Evolutionary conservation across 2,797 vertebrate genomes (phyloP), one percentile per base, ranked within the genome.

Genomic region (Takifugu rubripes): DNA sequence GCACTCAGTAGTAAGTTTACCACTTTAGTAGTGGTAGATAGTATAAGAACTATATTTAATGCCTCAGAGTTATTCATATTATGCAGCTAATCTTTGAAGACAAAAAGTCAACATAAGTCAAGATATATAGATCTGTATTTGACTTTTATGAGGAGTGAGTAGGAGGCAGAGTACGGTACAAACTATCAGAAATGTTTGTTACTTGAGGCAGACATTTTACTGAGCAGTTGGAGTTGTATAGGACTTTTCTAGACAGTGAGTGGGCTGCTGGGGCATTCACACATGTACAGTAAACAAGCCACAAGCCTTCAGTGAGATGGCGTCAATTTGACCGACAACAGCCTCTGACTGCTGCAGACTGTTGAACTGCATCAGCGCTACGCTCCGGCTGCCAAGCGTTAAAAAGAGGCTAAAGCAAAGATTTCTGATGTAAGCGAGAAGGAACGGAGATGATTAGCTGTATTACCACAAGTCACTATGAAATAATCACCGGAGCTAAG

Each of bases 121-220:
- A 71, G 66, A 53, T 25, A 6, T 54, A 54, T 25, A 47, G 26
- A 61, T 64, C n/a, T 14, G 54, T 10, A 29, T 66, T 56, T 79
- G 73, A 77, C 73, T 80, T 73, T 61, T 64, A 51, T 60, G 54
- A 72, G 57, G 40, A 62, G 59, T 69, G 78, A 80, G 79, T 83
- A 52, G 77, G 75, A 78, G 81, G 75, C 68, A 5, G 51, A 72
- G 68, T 69, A 69, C 56, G 59, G 52, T 68, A 56, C 55, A 61
- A 58, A 33, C 60, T 67, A 63, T 54, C 61, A 60, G 78, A 84
- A 88, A 83, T 77, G 64, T 75, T 61, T 48, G 52, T 64, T 65
- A 50, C 74, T 81, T 10, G 64, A 79, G 64, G 56, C 69, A 68
- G 64, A 57, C 65, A 33, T 57, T 59, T 60, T 67, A 58, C 61